Conservation (phyloP, 2,888 invertebrate species). For the Tetranychus piercei region DNA sequence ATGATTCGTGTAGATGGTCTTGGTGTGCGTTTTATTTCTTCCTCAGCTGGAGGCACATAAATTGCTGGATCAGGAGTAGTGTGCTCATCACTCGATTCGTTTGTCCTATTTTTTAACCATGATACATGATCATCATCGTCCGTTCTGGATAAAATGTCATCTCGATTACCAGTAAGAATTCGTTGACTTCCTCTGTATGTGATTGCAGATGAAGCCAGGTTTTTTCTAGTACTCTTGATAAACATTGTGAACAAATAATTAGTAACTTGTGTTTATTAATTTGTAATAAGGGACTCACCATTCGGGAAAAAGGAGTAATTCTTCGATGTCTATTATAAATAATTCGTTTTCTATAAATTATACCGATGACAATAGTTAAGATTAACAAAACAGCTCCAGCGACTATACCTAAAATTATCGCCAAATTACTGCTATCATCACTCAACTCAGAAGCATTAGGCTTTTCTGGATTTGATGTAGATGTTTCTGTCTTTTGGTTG, state of each 20-base stretch:
- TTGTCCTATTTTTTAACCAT: neutral
- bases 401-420: neutral
- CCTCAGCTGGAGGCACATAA: neutral
- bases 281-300: neutral
- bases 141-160: neutral
- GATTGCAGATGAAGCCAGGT: neutral
- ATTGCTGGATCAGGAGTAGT: neutral
- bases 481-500: neutral
- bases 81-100: neutral
- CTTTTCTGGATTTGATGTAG: neutral
- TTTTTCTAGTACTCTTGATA: neutral
- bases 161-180: neutral
- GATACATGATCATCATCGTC: neutral
- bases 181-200: neutral
- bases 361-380: neutral
- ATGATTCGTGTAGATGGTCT: neutral
- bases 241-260: neutral
- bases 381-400: neutral
- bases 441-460: neutral
- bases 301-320: neutral
- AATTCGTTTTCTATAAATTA: neutral
- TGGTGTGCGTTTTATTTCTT: neutral
- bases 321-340: neutral
- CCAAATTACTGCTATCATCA: neutral
- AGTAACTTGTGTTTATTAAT: neutral